Percentiles rank a stretch among this genome's conserved stretches.
These are phyloP conservation scores for Chelidonichthys spinosus DNA, from an alignment of 2,797 vertebrate species.

Conservation along the genomic window DNA sequence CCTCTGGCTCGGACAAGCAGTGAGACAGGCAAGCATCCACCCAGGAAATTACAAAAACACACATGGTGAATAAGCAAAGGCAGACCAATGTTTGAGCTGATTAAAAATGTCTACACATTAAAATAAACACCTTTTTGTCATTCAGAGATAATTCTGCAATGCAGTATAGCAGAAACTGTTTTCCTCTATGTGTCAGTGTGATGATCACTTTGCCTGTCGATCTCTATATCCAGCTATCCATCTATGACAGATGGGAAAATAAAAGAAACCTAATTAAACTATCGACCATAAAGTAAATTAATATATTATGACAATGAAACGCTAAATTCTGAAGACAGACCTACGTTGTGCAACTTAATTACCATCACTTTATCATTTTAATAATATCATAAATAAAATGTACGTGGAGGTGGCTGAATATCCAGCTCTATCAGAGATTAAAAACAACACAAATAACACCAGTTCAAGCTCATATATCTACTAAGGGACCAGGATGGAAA, in stretches of 20 bases:
- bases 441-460: neutral
- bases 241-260: neutral
- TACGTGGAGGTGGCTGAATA: neutral
- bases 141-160: neutral
- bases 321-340: too few relatives aligned
- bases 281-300: neutral
- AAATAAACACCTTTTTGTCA: neutral
- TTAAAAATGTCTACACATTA: neutral
- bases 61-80: constrained; percentile 11
- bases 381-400: neutral
- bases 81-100: constrained; percentile 1
- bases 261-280: neutral
- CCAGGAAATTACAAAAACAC: constrained; percentile 44
- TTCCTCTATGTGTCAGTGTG: neutral
- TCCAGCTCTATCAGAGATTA: neutral
- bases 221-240: neutral
- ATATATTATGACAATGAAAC: neutral
- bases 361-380: neutral
- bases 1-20: constrained; percentile 53
- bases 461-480: neutral
- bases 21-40: constrained; percentile 51
- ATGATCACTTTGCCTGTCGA: neutral
- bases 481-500: neutral
- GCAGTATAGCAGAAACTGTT: neutral
- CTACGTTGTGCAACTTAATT: neutral